Percentiles rank a stretch among this genome's conserved stretches.
Conservation (phyloP, 2,888 invertebrate species). For the Chrysodeixis includens region DNA sequence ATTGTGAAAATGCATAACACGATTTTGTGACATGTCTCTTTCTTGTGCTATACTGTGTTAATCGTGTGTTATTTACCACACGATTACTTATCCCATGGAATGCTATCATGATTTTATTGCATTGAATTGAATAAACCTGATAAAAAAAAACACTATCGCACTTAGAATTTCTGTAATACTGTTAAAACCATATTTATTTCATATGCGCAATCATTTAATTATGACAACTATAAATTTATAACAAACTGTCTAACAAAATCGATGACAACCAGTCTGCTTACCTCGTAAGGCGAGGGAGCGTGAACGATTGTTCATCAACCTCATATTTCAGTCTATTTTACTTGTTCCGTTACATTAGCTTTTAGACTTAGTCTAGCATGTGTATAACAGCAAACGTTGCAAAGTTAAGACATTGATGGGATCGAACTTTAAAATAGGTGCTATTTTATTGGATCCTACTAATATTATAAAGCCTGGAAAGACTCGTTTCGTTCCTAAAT, state of each 20-base stretch:
- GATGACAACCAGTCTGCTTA: constrained; percentile 30
- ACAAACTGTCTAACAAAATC: constrained; percentile 16
- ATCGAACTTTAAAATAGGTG: no score
- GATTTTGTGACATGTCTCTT: no score
- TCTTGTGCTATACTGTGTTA: no score
- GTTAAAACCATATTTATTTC: constrained; percentile 8
- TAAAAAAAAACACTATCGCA: no score
- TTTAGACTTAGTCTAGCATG: constrained; percentile 19
- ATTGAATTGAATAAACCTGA: no score
- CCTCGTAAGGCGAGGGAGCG: constrained; percentile 32
- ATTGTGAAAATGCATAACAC: no score
- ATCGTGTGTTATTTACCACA: no score
- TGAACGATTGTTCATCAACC: constrained; percentile 27
- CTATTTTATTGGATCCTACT: no score
- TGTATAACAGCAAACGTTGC: constrained; percentile 23
- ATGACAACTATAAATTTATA: constrained; percentile 22
- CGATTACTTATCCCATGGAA: no score
- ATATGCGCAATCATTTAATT: constrained; percentile 3
- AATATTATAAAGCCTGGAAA: no score
- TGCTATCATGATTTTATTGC: no score
- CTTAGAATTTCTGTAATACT: constrained; percentile 8
- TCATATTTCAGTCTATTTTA: constrained; percentile 20
- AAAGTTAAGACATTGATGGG: constrained; percentile 22
- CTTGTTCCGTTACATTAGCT: constrained; percentile 27
- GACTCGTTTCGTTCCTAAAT: no score